Evolutionary conservation across 1,140 invertebrate genomes (phyloP).

Genomic region (Apolygus lucorum): DNA sequence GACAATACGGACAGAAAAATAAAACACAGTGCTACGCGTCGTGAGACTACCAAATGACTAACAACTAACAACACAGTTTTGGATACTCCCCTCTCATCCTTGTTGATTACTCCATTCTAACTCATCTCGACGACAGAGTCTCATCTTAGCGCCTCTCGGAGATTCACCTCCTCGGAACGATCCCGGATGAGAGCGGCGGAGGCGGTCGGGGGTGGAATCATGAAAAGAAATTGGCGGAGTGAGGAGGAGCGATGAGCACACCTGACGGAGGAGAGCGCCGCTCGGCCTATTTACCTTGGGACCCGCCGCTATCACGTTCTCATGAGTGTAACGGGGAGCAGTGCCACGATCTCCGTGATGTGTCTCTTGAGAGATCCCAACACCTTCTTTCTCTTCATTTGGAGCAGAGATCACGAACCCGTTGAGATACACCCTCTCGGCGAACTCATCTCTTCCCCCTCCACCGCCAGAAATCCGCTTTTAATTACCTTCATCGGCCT

Average conservation of each 20-base stretch:
- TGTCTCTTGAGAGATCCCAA: conserved; percentile 19
- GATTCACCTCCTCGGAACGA: too few relatives aligned
- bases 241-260: background rate
- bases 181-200: background rate
- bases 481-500: too few relatives aligned
- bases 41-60: too few relatives aligned
- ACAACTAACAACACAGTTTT: too few relatives aligned
- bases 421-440: background rate
- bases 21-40: too few relatives aligned
- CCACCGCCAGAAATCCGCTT: too few relatives aligned
- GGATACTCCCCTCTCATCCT: too few relatives aligned
- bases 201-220: background rate
- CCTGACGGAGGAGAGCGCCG: conserved; percentile 4
- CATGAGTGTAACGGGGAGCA: conserved; percentile 13
- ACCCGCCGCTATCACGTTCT: conserved; percentile 15
- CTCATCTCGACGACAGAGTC: too few relatives aligned
- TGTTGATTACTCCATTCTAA: too few relatives aligned
- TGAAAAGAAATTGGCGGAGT: background rate
- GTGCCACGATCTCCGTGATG: conserved; percentile 21
- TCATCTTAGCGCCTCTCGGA: too few relatives aligned
- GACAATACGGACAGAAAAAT: too few relatives aligned
- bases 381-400: conserved; percentile 24
- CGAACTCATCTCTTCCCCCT: background rate
- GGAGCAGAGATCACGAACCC: conserved; percentile 18
- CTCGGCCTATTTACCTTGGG: conserved; percentile 11